Base-by-base conservation (phyloP, 2,113 vertebrate species). In the Paedocypris sp. region DNA sequence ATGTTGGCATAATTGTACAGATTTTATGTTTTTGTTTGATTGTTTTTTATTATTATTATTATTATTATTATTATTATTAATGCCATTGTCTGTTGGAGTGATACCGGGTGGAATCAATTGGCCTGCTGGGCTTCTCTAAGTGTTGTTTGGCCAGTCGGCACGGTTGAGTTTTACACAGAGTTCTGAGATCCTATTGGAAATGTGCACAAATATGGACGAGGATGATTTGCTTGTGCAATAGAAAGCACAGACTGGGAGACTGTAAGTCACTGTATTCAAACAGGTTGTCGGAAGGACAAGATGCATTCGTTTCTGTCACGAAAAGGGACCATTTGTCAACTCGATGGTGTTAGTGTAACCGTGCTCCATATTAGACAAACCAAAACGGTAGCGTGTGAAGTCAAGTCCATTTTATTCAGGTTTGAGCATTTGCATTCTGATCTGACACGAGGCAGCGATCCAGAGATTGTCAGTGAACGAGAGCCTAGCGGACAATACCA, bases 401-500 rank as follows among this genome's bases (percentile, higher is more conserved):
- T 36, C 32, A 25, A 8, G n/a, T n/a, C n/a, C n/a, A n/a, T n/a
- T n/a, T n/a, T n/a, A n/a, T n/a, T n/a, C n/a, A n/a, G n/a, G n/a
- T n/a, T n/a, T n/a, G n/a, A n/a, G n/a, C n/a, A n/a, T n/a, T n/a
- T n/a, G n/a, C n/a, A n/a, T n/a, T n/a, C n/a, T n/a, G n/a, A n/a
- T n/a, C n/a, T n/a, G n/a, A n/a, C n/a, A n/a, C n/a, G n/a, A n/a
- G n/a, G n/a, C n/a, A n/a, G n/a, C n/a, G n/a, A n/a, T n/a, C n/a
- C n/a, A 62, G 58, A 66, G 61, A 60, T 48, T 42, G 47, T 64
- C 15, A 29, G 56, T 49, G 60, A 66, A 43, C 62, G 81, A 75
- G 87, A 89, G 84, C 85, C 80, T 80, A 86, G 77, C 77, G 60
- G 71, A 73, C 26, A 63, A 70, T 60, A 66, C 39, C 57, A 75